Evolutionary conservation across 2,113 vertebrate genomes (phyloP).

Genomic region (Cygnus buccinator): DNA sequence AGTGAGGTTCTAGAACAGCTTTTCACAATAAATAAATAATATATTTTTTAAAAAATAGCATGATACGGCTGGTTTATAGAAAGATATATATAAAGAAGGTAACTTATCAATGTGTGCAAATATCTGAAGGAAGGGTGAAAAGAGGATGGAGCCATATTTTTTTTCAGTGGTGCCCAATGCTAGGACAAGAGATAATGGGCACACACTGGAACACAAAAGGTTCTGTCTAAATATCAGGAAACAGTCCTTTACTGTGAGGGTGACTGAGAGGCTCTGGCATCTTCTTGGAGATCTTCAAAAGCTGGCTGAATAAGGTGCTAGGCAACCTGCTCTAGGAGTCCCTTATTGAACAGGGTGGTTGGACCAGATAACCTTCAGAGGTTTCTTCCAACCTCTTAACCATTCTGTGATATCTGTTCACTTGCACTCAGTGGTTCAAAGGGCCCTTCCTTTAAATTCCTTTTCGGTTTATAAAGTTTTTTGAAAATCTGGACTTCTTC

Average conservation of each 20-base stretch:
- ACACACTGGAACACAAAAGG: neutral
- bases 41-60: neutral
- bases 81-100: neutral
- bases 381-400: neutral
- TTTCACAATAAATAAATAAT: neutral
- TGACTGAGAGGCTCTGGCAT: neutral
- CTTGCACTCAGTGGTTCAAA: neutral
- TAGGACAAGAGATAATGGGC: neutral
- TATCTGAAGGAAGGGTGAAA: neutral
- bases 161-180: neutral
- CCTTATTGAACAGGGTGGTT: neutral
- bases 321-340: neutral
- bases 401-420: neutral
- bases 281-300: neutral
- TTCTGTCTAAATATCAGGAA: neutral
- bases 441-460: neutral
- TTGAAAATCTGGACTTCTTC: neutral
- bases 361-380: neutral
- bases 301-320: neutral
- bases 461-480: rapidly evolving
- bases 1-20: neutral
- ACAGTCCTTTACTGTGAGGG: neutral
- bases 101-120: neutral
- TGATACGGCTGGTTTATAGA: neutral
- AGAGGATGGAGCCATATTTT: neutral